These are phyloP conservation scores for Tolypeutes matacus DNA, from an alignment of 2,797 vertebrate genomes.

Conservation along the genomic window DNA sequence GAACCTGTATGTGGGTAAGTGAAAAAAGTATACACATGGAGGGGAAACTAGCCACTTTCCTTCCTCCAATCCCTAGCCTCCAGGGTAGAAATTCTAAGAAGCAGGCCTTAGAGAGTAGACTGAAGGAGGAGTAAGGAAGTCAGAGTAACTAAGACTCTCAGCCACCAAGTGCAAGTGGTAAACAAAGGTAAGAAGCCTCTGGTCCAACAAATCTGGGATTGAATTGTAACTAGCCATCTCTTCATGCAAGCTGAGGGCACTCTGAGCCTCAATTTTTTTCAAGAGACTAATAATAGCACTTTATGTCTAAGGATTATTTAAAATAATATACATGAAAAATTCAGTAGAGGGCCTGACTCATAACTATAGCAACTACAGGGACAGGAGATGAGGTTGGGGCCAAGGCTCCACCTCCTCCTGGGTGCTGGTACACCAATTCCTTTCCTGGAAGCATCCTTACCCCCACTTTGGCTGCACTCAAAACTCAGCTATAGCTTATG, in stretches of 20 bases:
- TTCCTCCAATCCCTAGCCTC: neutral
- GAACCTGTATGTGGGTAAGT: neutral
- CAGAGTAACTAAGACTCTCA: neutral
- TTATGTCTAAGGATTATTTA: slow-evolving; percentile 13
- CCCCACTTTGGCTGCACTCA: neutral
- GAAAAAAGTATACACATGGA: neutral
- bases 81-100: neutral
- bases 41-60: neutral
- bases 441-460: neutral
- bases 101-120: neutral
- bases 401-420: too few species aligned
- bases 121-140: neutral
- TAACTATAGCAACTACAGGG: neutral
- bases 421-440: too few species aligned
- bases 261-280: neutral
- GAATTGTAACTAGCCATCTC: neutral
- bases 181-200: neutral
- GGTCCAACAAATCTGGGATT: neutral
- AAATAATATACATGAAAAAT: slow-evolving; percentile 24
- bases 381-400: neutral
- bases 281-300: slow-evolving; percentile 10
- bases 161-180: neutral
- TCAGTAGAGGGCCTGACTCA: neutral
- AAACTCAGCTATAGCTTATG: accelerated
- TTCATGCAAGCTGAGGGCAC: neutral